Conservation (phyloP, 2,888 invertebrate species). For the Chrysina gloriosa region DNA sequence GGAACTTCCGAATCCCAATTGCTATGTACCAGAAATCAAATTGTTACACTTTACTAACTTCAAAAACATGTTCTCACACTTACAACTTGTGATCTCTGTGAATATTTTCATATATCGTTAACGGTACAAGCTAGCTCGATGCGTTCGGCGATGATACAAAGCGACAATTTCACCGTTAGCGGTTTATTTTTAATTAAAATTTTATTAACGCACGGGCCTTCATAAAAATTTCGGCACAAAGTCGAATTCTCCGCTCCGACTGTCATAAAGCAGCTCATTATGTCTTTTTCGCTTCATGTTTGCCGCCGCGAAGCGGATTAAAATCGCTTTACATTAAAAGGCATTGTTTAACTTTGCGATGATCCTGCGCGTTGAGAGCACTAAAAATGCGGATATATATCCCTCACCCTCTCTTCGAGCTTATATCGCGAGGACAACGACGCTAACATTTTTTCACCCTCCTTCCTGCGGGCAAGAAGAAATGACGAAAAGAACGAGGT, state of each 20-base stretch:
- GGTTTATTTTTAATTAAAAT: slow-evolving; percentile 25
- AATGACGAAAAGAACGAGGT: background rate
- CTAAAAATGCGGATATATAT: slow-evolving; percentile 16
- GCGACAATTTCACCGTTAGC: background rate
- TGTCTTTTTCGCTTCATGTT: slow-evolving; percentile 34
- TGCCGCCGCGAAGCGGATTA: slow-evolving; percentile 20
- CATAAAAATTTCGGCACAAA: slow-evolving; percentile 25
- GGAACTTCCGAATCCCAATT: no score
- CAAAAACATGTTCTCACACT: no score
- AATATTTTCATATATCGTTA: no score
- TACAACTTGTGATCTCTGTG: no score
- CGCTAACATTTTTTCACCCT: background rate
- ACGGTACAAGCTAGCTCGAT: background rate
- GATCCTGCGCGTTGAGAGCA: slow-evolving; percentile 12
- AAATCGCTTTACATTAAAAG: slow-evolving; percentile 37
- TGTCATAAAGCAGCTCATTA: slow-evolving; percentile 23
- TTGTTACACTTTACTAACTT: background rate
- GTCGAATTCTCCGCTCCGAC: background rate
- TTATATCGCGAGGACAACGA: background rate
- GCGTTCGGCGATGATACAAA: background rate
- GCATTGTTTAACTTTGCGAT: slow-evolving; percentile 42
- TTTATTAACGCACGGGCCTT: slow-evolving; percentile 8
- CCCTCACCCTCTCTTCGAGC: background rate
- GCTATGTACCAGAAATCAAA: no score
- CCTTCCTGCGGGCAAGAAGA: background rate